Base-by-base conservation (phyloP, 2,113 vertebrate genomes). In the Athene noctua region DNA sequence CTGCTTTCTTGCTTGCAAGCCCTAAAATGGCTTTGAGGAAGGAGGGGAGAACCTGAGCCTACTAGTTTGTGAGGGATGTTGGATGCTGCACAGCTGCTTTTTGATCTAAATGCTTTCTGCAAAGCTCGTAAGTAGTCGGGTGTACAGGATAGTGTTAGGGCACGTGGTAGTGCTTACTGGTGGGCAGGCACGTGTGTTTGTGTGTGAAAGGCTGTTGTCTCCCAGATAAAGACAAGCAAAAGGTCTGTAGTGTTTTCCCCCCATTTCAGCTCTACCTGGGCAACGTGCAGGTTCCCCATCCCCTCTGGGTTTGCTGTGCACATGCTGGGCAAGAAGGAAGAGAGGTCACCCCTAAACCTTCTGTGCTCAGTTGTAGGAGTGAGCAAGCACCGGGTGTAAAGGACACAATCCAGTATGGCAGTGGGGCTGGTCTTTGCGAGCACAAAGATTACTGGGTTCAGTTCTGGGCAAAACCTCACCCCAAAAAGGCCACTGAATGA, bases 61-160 rank as follows among this genome's bases (percentile, higher is more conserved):
- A 0, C 27, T 36, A 4, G 3, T 49, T 44, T 13, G 30, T 34
- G 46, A 70, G 36, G 40, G n/a, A 13, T 40, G 23, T 25, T 51
- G 73, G 61, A 17, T 20, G 42, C 77, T 49, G 36, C 11, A 3
- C 25, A 38, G 68, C 16, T 58, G 42, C 13, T 57, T 52, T 74
- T 61, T 79, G 20, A 54, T 34, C 73, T 22, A 21, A 61, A 17
- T 15, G 55, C 36, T 57, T 63, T 49, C 51, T 38, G 47, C 65
- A 16, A 27, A n/a, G 26, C 58, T 52, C 7, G 0, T 21, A 11
- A 29, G 22, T 5, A 10, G n/a, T 10, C 25, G 52, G 46, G 36
- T n/a, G n/a, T n/a, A 36, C 36, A 58, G 36, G 57, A 38, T 5
- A 4, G 22, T 1, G 3, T 30, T 32, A 23, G 26, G 25, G 44